phyloP scores from a whole-genome alignment of 37 sponge, comb jelly and placozoan genomes.

The Halisarca cf. caerulea region DNA sequence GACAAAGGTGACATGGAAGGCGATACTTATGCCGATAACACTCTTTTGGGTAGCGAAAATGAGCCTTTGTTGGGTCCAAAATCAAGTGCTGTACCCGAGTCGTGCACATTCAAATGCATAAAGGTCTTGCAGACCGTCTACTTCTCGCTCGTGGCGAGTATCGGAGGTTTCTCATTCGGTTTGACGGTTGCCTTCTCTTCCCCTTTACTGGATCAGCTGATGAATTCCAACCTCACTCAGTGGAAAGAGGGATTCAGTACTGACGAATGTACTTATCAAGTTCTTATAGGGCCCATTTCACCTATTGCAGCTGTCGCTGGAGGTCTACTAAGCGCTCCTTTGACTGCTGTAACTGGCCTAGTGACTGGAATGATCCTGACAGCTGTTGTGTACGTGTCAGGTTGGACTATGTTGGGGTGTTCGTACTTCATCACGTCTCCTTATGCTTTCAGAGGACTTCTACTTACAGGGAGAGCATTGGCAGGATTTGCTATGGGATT shows the following conservation, averaged over 20 bases:
- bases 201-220: conserved; percentile 20
- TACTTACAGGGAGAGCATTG: conserved; percentile 54
- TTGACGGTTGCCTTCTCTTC: conserved; percentile 52
- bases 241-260: conserved; percentile 9
- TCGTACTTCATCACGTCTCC: neutral
- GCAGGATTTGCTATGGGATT: conserved; percentile 68
- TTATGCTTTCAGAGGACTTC: conserved; percentile 13
- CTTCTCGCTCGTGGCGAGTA: conserved; percentile 44
- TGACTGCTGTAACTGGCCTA: conserved; percentile 34
- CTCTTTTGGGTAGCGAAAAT: no score
- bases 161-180: conserved; percentile 41
- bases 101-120: neutral
- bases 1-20: no score
- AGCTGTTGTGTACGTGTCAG: conserved; percentile 30
- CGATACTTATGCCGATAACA: no score
- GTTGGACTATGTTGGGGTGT: conserved; percentile 52
- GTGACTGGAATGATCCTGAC: conserved; percentile 47
- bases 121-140: neutral
- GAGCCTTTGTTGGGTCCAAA: no score
- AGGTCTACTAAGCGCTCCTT: conserved; percentile 1
- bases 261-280: neutral
- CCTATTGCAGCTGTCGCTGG: conserved; percentile 67
- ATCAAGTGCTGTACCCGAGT: no score
- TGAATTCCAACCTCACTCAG: neutral
- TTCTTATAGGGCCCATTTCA: conserved; percentile 27